phyloP scores from a whole-genome alignment of 2,113 vertebrate genomes.

The Terrapene triunguis region DNA sequence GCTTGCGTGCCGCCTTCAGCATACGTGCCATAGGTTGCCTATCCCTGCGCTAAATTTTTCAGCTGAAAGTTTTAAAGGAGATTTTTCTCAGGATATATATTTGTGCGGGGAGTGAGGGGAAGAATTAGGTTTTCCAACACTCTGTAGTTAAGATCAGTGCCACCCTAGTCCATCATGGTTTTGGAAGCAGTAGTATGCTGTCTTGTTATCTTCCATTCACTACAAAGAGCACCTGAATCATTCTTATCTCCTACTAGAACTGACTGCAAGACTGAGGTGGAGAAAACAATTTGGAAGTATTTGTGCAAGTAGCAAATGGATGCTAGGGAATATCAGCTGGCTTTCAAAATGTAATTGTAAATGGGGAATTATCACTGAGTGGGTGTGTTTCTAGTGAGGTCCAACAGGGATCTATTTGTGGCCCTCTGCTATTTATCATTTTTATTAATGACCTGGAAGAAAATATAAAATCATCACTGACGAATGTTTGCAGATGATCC shows the following conservation, averaged over 20 bases:
- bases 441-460: background rate
- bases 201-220: background rate
- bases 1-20: too few species aligned
- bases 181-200: background rate
- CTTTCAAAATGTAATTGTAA: background rate
- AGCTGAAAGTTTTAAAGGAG: background rate
- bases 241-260: background rate
- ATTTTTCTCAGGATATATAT: background rate
- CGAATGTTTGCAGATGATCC: background rate
- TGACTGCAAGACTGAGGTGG: background rate
- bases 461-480: background rate
- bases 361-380: background rate
- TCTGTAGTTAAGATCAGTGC: background rate
- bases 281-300: background rate
- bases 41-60: background rate
- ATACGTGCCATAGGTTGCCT: too few species aligned
- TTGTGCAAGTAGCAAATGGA: background rate
- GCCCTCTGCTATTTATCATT: background rate
- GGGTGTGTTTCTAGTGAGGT: background rate
- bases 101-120: too few species aligned
- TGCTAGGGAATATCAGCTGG: background rate
- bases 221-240: background rate
- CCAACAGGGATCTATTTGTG: background rate
- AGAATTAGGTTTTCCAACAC: background rate
- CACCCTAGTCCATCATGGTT: background rate